Evolutionary conservation across 1,140 invertebrate genomes (phyloP).

Genomic region (Idris sp.): DNA sequence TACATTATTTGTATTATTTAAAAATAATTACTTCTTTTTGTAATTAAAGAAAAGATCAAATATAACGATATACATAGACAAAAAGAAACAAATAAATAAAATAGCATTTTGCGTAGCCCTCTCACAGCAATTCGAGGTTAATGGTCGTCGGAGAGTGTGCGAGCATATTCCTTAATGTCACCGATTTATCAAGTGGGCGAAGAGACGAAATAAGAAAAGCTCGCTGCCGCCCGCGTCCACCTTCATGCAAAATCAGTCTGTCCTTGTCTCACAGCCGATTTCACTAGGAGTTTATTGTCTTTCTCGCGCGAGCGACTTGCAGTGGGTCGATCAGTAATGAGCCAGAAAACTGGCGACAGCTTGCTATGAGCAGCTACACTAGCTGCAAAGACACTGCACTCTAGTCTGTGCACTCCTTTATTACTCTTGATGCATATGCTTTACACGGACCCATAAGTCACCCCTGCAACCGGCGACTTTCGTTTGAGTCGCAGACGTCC

Average conservation of each 20-base stretch:
- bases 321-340: slow-evolving; percentile 76
- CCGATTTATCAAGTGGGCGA: slow-evolving; percentile 67
- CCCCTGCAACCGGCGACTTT: slow-evolving; percentile 34
- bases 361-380: slow-evolving; percentile 70
- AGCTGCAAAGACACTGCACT: slow-evolving; percentile 63
- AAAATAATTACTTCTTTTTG: no score
- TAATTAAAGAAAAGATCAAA: no score
- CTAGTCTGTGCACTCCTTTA: slow-evolving; percentile 34
- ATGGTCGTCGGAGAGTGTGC: slow-evolving; percentile 58
- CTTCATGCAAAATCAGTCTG: slow-evolving; percentile 12
- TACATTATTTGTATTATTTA: no score
- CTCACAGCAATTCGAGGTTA: slow-evolving; percentile 62
- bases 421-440: slow-evolving; percentile 58
- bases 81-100: no score
- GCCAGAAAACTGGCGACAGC: slow-evolving; percentile 78
- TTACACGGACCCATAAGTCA: slow-evolving; percentile 67
- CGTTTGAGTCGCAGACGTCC: slow-evolving; percentile 20
- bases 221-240: slow-evolving; percentile 43
- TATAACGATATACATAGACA: no score
- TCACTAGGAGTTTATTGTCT: slow-evolving; percentile 16
- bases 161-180: slow-evolving; percentile 65
- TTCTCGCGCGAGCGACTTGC: slow-evolving; percentile 41
- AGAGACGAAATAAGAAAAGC: slow-evolving; percentile 68
- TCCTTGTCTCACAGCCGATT: slow-evolving; percentile 3
- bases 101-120: slow-evolving; percentile 41